Conservation (phyloP, 1,140 invertebrate species). For the Anastatus disparis region DNA sequence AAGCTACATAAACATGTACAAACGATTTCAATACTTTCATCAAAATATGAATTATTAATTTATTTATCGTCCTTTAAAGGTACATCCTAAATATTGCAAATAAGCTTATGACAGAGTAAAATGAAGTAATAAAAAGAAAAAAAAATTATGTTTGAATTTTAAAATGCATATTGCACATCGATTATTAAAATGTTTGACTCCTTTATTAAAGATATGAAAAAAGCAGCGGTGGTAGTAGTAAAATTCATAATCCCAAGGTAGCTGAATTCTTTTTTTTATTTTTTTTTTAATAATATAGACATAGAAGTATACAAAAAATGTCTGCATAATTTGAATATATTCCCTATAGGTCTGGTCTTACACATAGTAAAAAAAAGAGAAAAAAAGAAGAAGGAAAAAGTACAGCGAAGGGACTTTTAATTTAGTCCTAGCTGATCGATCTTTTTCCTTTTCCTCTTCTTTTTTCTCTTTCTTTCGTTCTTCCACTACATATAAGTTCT, state of each 20-base stretch:
- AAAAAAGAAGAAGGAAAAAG: background rate
- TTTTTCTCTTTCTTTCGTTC: background rate
- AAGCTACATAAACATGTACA: no score
- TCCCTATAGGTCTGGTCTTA: no score
- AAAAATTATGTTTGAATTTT: no score
- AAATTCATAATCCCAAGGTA: constrained; percentile 10
- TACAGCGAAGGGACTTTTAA: constrained; percentile 23
- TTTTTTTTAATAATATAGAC: constrained; percentile 12
- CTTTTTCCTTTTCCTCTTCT: background rate
- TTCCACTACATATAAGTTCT: background rate
- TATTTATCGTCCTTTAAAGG: no score
- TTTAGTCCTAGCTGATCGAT: constrained; percentile 16
- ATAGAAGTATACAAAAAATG: background rate
- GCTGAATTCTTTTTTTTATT: constrained; percentile 1
- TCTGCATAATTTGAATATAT: background rate
- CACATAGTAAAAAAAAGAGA: no score
- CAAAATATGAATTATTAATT: no score
- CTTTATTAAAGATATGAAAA: background rate
- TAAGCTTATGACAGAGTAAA: no score
- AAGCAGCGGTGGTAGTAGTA: no score
- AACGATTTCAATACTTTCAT: no score
- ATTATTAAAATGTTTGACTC: constrained; percentile 30
- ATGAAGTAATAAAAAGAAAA: no score
- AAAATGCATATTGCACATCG: no score
- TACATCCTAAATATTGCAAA: no score